A percentile compares a stretch with the other conserved stretches of the same genome.
phyloP scores from a whole-genome alignment of 1,140 invertebrate species.

The Bombyx mandarina region DNA sequence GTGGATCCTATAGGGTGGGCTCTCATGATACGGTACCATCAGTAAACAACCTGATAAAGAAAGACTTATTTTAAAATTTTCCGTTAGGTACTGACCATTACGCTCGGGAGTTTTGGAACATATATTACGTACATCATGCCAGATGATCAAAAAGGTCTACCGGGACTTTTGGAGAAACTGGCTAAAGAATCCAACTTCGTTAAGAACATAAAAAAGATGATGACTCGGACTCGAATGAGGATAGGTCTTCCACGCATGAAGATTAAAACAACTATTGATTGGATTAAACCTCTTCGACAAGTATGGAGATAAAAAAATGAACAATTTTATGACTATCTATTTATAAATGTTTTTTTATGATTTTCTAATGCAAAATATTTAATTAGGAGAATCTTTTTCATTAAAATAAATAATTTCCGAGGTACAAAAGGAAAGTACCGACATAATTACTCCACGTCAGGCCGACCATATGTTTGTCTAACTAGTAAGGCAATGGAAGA shows the following conservation, averaged over 20 bases:
- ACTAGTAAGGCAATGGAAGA: no score
- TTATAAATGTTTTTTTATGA: no score
- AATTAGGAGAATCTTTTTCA: no score
- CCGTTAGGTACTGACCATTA: constrained; percentile 21
- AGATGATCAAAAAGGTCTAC: constrained; percentile 9
- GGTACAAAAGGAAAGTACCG: no score
- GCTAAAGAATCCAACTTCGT: constrained; percentile 14
- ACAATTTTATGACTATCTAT: no score
- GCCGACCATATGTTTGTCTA: no score
- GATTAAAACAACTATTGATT: constrained; percentile 28
- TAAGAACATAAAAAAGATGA: constrained; percentile 10
- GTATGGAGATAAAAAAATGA: constrained; percentile 10
- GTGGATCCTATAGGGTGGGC: no score
- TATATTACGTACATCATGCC: constrained; percentile 27
- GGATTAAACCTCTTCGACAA: constrained; percentile 21
- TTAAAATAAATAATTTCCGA: no score
- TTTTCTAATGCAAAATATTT: no score
- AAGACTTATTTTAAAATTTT: neutral
- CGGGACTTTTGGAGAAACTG: constrained; percentile 15
- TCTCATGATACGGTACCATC: no score
- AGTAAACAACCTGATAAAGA: no score
- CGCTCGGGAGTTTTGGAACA: constrained; percentile 15
- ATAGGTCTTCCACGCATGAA: constrained; percentile 32
- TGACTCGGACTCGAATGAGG: constrained; percentile 16
- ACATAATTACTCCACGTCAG: no score